These are phyloP conservation scores for Apodemus sylvaticus DNA, from an alignment of 2,113 vertebrate species.

Conservation along the genomic window DNA sequence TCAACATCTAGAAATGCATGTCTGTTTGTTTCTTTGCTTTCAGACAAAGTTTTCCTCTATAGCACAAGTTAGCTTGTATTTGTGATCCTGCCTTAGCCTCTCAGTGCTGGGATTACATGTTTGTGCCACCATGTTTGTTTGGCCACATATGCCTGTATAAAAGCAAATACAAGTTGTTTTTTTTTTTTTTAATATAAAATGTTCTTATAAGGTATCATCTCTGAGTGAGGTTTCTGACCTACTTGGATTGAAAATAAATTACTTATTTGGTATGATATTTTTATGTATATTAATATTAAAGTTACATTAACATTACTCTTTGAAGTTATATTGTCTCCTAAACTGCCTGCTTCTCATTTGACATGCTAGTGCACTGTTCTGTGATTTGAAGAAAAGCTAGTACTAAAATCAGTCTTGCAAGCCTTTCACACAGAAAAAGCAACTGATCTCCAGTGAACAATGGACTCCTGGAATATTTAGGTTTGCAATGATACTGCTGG, in stretches of 20 bases:
- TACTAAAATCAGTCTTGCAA: background rate
- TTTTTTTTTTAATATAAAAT: background rate
- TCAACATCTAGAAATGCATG: constrained; percentile 9
- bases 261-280: background rate
- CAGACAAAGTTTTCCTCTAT: background rate
- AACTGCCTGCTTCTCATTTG: background rate
- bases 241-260: background rate
- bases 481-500: background rate
- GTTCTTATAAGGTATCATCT: background rate
- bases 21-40: background rate
- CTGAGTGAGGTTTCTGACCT: background rate
- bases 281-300: background rate
- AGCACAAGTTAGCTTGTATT: background rate
- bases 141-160: background rate
- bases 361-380: background rate
- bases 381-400: background rate
- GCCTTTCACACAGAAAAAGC: background rate
- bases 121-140: background rate
- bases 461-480: constrained; percentile 24
- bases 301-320: background rate
- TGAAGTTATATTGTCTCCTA: background rate
- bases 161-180: background rate
- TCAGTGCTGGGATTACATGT: background rate
- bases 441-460: background rate
- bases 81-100: background rate